Evolutionary conservation across 2,113 vertebrate genomes (phyloP).

Genomic region (Ancistrus triradiatus): DNA sequence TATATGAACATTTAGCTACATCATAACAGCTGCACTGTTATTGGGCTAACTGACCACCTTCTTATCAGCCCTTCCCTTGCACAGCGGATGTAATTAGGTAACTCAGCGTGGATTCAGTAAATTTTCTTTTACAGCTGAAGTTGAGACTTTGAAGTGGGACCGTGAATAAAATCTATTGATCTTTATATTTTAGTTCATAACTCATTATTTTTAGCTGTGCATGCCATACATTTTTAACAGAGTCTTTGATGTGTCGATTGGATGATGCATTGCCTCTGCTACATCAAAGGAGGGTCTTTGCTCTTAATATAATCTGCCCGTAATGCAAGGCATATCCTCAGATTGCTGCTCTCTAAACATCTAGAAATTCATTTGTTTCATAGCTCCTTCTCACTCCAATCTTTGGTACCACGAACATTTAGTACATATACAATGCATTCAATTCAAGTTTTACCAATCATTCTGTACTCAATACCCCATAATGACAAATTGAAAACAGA

Average conservation of each 20-base stretch:
- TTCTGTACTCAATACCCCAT: no score
- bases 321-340: conserved; percentile 33
- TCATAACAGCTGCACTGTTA: conserved; percentile 23
- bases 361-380: conserved; percentile 33
- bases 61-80: not conserved
- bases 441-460: no score
- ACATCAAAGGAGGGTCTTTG: conserved; percentile 81
- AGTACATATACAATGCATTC: conserved; percentile 14
- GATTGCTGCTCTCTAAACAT: conserved; percentile 19
- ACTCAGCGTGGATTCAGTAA: not conserved
- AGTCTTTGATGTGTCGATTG: conserved; percentile 89
- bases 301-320: conserved; percentile 29
- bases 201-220: conserved; percentile 82
- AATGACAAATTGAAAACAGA: no score
- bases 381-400: not conserved
- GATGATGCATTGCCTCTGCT: conserved; percentile 85
- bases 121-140: not conserved
- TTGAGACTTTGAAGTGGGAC: conserved; percentile 87
- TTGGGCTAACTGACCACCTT: not conserved
- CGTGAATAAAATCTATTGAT: conserved; percentile 94
- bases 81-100: conserved; percentile 6
- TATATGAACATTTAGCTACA: conserved; percentile 22
- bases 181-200: conserved; percentile 88
- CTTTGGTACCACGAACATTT: conserved; percentile 19
- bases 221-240: conserved; percentile 99